A percentile compares a stretch with the other conserved stretches of the same genome.
phyloP scores from a whole-genome alignment of 2,113 vertebrate genomes.

The Onychostoma macrolepis region DNA sequence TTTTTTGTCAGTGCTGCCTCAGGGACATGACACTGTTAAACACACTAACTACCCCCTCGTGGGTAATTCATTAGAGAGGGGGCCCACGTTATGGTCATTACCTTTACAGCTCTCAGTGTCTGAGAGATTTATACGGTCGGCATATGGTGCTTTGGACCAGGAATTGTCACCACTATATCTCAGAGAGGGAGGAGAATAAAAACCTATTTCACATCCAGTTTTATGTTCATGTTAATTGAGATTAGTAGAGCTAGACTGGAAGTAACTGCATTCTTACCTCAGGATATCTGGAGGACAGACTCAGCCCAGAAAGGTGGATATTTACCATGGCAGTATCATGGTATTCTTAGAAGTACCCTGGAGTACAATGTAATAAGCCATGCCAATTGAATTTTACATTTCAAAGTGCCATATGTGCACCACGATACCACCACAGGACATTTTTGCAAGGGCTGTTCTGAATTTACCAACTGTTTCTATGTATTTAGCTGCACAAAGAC shows the following conservation, averaged over 20 bases:
- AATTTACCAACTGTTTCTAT: conserved; percentile 3
- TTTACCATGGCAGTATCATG: neutral
- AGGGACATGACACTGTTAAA: conserved; percentile 27
- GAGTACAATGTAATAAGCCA: neutral
- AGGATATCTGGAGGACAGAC: conserved; percentile 17
- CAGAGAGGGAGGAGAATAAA: conserved; percentile 31
- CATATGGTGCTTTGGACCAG: conserved; percentile 28
- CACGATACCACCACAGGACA: neutral
- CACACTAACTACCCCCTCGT: conserved; percentile 24
- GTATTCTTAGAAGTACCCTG: neutral
- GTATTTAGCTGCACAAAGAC: neutral
- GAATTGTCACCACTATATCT: conserved; percentile 39
- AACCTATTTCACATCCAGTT: conserved; percentile 30
- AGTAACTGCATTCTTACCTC: neutral
- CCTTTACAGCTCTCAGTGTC: conserved; percentile 34
- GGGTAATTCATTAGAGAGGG: conserved; percentile 39
- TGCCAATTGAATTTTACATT: neutral
- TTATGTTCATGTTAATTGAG: conserved; percentile 44
- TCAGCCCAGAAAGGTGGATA: neutral
- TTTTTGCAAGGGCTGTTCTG: neutral
- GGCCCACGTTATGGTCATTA: conserved; percentile 40
- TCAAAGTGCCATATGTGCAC: neutral
- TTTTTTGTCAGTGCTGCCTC: neutral
- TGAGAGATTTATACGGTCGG: conserved; percentile 35
- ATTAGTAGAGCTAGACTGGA: conserved; percentile 26